Percentiles rank a stretch among this genome's conserved stretches.
phyloP scores from a whole-genome alignment of 2,113 vertebrate species.

The Glaucidium brasilianum region DNA sequence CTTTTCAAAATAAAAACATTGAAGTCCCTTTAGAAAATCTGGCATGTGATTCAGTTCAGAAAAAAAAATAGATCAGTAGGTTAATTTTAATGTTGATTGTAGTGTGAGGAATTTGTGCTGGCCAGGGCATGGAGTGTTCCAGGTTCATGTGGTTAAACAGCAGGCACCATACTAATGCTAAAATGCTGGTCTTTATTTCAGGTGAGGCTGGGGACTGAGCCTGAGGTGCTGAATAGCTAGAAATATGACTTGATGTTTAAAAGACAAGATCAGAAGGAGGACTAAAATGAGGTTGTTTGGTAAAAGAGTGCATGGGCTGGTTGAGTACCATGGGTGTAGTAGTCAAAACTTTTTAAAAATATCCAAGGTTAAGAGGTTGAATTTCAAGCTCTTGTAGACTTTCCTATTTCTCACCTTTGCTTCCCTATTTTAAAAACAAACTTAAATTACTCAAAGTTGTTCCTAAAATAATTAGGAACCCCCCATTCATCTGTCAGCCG shows the following conservation, averaged over 20 bases:
- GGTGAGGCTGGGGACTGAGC: not conserved
- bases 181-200: not conserved
- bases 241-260: not conserved
- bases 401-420: not conserved
- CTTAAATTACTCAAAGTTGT: not conserved
- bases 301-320: not conserved
- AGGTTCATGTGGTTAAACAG: not conserved
- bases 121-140: not conserved
- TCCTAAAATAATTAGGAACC: not conserved
- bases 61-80: not conserved
- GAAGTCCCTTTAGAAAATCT: not conserved
- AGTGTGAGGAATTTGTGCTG: not conserved
- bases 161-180: not conserved
- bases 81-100: not conserved
- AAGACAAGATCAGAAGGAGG: not conserved
- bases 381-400: not conserved
- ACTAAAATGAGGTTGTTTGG: not conserved
- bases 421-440: not conserved
- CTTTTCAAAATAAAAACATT: not conserved
- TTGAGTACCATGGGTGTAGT: not conserved
- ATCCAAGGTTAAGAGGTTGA: not conserved
- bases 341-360: not conserved
- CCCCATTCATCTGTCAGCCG: not conserved
- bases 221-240: not conserved
- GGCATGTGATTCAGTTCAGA: not conserved